Conservation (phyloP, 2,888 invertebrate species). For the Lithophane socia region DNA sequence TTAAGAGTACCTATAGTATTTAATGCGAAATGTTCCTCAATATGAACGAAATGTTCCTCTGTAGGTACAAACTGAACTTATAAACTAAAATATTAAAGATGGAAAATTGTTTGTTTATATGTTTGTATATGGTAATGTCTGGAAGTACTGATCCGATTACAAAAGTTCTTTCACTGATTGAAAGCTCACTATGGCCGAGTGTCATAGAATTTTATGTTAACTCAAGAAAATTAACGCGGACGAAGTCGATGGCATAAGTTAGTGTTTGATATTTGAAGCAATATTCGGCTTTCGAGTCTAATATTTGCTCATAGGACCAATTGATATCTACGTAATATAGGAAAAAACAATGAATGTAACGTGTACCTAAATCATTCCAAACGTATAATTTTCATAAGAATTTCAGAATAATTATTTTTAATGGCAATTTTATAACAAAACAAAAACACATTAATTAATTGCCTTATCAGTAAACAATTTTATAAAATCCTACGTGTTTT, state of each 20-base stretch:
- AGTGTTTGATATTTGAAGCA: background rate
- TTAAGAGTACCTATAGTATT: slow-evolving; percentile 12
- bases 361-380: no score
- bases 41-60: background rate
- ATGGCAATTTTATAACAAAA: no score
- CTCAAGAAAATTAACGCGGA: background rate
- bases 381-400: no score
- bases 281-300: background rate
- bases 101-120: background rate
- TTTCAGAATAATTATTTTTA: background rate
- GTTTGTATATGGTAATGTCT: background rate
- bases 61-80: no score
- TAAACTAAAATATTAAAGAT: background rate
- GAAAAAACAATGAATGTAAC: background rate
- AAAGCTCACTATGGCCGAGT: background rate
- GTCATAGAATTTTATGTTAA: background rate
- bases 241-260: no score
- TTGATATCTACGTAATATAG: background rate
- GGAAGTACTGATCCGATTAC: background rate
- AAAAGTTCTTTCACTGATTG: background rate
- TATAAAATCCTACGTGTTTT: background rate
- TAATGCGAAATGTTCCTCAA: background rate
- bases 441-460: background rate
- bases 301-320: no score
- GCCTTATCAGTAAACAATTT: no score